A percentile compares a stretch with the other conserved stretches of the same genome.
Conservation (phyloP, 2,888 invertebrate genomes). For the Halictus ligatus region DNA sequence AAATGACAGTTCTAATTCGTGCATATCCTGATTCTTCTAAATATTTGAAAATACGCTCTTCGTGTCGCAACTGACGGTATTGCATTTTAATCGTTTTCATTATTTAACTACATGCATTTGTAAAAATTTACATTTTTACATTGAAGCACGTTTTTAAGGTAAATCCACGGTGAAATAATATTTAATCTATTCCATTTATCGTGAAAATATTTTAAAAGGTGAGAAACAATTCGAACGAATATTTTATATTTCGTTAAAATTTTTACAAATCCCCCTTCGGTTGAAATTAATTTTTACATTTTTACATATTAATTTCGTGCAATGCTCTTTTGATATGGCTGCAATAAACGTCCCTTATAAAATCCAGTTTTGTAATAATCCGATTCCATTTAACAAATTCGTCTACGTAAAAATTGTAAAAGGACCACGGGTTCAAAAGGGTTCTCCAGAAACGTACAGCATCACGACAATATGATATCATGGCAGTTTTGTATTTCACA, state of each 20-base stretch:
- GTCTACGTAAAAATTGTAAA: too few relatives aligned
- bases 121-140: neutral
- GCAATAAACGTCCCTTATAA: neutral
- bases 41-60: neutral
- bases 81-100: neutral
- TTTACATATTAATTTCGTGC: too few relatives aligned
- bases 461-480: too few relatives aligned
- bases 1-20: neutral
- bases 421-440: too few relatives aligned
- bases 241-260: neutral
- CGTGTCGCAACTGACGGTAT: neutral
- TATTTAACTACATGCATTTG: neutral
- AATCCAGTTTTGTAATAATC: neutral
- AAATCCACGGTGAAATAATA: neutral
- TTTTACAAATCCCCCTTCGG: neutral
- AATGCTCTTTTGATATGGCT: neutral
- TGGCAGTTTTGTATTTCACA: too few relatives aligned
- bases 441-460: too few relatives aligned
- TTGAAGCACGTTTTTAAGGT: neutral
- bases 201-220: neutral
- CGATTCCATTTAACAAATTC: neutral
- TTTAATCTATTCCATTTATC: neutral
- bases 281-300: neutral
- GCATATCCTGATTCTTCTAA: too few relatives aligned
- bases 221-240: neutral